Evolutionary conservation across 2,113 vertebrate genomes (phyloP).

Genomic region (Odocoileus hemionus): DNA sequence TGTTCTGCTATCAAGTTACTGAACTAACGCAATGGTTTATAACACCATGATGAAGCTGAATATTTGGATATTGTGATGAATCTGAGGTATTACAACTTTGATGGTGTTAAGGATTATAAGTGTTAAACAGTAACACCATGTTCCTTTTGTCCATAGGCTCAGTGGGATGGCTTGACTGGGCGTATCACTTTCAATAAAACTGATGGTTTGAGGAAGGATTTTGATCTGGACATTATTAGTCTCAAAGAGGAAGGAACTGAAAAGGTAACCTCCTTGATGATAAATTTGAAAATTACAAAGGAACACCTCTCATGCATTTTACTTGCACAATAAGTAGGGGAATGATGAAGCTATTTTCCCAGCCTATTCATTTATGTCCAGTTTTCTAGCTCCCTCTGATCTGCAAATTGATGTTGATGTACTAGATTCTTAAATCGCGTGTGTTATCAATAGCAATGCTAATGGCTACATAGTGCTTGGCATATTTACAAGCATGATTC

Average conservation of each 20-base stretch:
- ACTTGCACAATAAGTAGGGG: background rate
- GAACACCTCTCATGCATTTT: background rate
- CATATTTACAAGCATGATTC: background rate
- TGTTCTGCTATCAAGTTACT: background rate
- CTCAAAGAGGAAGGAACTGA: conserved; percentile 97
- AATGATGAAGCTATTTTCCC: background rate
- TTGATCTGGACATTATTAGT: conserved; percentile 97
- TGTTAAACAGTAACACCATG: background rate
- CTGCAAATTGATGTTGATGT: background rate
- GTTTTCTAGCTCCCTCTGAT: background rate
- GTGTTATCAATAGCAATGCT: background rate
- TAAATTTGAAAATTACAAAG: background rate
- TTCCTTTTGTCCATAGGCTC: conserved; percentile 82
- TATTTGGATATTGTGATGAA: background rate
- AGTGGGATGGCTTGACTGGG: conserved; percentile 96
- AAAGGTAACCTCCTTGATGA: conserved; percentile 86
- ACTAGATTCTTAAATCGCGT: background rate
- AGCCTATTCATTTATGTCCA: background rate
- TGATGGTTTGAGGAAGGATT: conserved; percentile 94
- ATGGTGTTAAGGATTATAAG: background rate
- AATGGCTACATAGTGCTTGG: background rate
- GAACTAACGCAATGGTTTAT: background rate
- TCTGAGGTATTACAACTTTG: fast-evolving
- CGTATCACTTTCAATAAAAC: conserved; percentile 96
- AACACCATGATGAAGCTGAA: background rate